Evolutionary conservation across 2,797 vertebrate species (phyloP).

Genomic region (Euthynnus affinis): DNA sequence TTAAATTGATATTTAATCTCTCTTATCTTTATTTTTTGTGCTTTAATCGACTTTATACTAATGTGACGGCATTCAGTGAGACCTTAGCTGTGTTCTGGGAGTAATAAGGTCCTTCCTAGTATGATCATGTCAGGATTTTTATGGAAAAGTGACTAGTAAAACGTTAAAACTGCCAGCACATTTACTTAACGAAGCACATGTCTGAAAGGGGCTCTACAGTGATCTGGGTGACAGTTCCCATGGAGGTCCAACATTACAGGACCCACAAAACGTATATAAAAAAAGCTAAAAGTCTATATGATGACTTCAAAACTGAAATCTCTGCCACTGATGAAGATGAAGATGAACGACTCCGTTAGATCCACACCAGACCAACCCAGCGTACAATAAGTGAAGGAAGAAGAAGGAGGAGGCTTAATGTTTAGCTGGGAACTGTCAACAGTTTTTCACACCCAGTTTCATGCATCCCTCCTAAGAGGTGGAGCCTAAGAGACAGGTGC

Average conservation of each 20-base stretch:
- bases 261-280: constrained; percentile 37
- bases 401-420: constrained; percentile 17
- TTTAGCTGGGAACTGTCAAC: constrained; percentile 73
- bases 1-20: background rate
- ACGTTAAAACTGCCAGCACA: background rate
- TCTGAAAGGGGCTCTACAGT: constrained; percentile 63
- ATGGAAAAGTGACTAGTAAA: background rate
- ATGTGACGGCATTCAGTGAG: background rate
- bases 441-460: constrained; percentile 87
- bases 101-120: background rate
- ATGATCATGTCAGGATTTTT: background rate
- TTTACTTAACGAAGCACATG: background rate
- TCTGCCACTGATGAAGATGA: constrained; percentile 45
- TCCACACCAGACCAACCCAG: constrained; percentile 58
- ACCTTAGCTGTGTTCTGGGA: background rate
- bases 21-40: background rate
- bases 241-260: constrained; percentile 59
- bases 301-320: background rate
- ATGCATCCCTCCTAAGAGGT: constrained; percentile 89
- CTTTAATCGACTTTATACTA: background rate
- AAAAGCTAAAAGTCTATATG: background rate
- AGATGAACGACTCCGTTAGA: constrained; percentile 18
- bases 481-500: constrained; percentile 84
- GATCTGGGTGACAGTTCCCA: constrained; percentile 73
- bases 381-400: constrained; percentile 27